A percentile compares a stretch with the other conserved stretches of the same genome.
These are phyloP conservation scores for Hydropotes inermis DNA, from an alignment of 2,113 vertebrate species.

Conservation along the genomic window DNA sequence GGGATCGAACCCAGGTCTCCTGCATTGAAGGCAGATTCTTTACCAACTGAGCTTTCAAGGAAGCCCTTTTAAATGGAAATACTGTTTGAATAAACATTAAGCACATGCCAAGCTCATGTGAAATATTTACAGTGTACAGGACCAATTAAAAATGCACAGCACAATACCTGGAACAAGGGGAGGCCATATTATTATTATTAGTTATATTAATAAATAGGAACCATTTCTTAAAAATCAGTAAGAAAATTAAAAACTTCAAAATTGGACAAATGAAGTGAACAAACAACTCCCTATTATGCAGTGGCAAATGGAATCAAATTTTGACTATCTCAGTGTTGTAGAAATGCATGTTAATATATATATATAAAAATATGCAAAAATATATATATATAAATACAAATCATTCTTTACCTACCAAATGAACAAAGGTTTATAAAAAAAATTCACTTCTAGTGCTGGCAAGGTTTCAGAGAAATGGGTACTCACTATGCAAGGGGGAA, in stretches of 20 bases:
- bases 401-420: neutral
- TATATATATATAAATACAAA: neutral
- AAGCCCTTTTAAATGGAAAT: neutral
- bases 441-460: neutral
- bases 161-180: neutral
- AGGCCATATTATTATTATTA: neutral
- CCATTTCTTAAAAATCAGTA: neutral
- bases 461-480: neutral
- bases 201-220: neutral
- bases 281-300: neutral
- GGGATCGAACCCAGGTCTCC: neutral
- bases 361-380: neutral
- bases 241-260: slow-evolving; percentile 38
- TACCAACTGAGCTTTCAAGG: neutral
- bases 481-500: neutral
- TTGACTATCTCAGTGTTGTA: neutral
- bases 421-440: neutral
- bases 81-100: slow-evolving; percentile 25
- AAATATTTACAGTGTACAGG: slow-evolving; percentile 2
- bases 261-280: neutral
- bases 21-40: neutral
- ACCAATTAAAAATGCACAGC: slow-evolving; percentile 8
- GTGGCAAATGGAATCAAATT: neutral
- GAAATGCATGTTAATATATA: neutral
- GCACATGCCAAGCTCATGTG: neutral